phyloP scores from a whole-genome alignment of 2,888 invertebrate species.

The Dryadula phaetusa region DNA sequence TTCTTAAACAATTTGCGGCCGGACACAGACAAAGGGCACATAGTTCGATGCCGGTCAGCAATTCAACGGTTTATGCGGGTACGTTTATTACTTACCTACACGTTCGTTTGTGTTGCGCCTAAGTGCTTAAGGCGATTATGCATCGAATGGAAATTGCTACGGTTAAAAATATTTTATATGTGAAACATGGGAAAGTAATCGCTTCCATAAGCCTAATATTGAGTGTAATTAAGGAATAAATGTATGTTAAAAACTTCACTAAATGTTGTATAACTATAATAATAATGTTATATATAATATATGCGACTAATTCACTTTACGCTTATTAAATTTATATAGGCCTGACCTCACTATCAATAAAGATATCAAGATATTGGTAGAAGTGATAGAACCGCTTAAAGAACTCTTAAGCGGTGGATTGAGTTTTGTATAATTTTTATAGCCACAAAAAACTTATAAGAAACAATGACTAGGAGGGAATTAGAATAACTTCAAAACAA shows the following conservation, averaged over 20 bases:
- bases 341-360: no score
- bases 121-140: conserved; percentile 18
- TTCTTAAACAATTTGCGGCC: conserved; percentile 82
- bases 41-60: conserved; percentile 81
- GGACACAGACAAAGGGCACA: conserved; percentile 78
- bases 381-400: neutral
- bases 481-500: no score
- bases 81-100: conserved; percentile 79
- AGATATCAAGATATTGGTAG: neutral
- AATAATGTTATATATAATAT: no score
- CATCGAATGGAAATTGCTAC: conserved; percentile 24
- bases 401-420: no score
- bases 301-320: no score
- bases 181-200: neutral
- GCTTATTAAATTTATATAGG: no score
- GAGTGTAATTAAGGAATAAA: neutral
- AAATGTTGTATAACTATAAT: no score
- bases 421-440: no score
- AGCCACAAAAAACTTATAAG: no score
- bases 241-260: neutral
- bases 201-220: neutral
- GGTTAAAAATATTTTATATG: conserved; percentile 14
- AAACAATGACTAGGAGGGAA: no score
- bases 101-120: conserved; percentile 51
- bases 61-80: conserved; percentile 83